Evolutionary conservation across 2,797 vertebrate genomes (phyloP), one percentile per base, ranked within the genome.

Genomic region (Holocentrus rufus): DNA sequence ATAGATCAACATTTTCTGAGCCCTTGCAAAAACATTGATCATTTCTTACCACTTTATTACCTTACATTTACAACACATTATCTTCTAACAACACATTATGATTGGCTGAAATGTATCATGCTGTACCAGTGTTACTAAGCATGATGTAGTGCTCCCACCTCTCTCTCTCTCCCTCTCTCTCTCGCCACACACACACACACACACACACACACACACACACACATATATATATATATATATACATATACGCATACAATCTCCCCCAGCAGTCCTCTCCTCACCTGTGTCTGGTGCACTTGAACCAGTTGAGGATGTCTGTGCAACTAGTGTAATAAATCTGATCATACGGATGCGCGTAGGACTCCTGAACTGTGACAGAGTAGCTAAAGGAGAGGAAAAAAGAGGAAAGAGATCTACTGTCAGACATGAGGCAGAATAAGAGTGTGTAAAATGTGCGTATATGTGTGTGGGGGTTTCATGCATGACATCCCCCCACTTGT

Each of bases 311-410:
- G 83, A 99, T 97, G 90, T 99, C 96, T 1, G 95, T 92, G 90
- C 98, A 99, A 90, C 96, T 98, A 74, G 97, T 98, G 89, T 99
- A 99, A 83, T 97, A 99, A 79, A 98, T 86, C 91, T 99, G 97
- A 85, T 99, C 96, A 80, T 94, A 99, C 7, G 96, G 96, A 87
- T 98, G 96, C 0, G 97, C 95, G 42, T 98, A 99, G 0, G 97
- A 97, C 91, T 99, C 97, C 90, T 98, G 95, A 55, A 99, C 96
- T 0, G 95, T 98, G 83, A 99, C 96, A 0, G 96, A 96, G 61
- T 99, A 99, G 90, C 98, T 99, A 86, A 31, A 77, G 14, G 79
- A 87, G 65, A 89, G 62, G 67, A 66, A 59, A 52, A 70, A 80
- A 49, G 44, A 54, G 23, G 8, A 74, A 0, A 69, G 34, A 56